phyloP scores from a whole-genome alignment of 2,888 invertebrate species.

The Sphecodes monilicornis region DNA sequence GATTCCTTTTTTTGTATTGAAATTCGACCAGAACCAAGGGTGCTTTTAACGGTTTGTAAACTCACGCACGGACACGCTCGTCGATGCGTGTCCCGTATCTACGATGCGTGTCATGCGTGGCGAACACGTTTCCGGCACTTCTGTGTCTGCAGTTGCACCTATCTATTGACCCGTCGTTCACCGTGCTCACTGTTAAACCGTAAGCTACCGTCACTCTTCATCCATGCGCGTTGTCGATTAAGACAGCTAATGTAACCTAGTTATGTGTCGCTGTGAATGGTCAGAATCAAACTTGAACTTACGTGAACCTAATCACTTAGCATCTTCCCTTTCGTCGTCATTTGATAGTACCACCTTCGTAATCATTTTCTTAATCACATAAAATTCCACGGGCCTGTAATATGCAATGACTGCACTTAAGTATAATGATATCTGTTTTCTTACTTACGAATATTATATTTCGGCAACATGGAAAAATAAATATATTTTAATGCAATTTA shows the following conservation, averaged over 20 bases:
- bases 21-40: constrained; percentile 9
- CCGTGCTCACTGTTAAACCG: constrained; percentile 47
- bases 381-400: no score
- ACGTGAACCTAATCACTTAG: no score
- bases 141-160: constrained; percentile 66
- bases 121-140: constrained; percentile 72
- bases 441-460: no score
- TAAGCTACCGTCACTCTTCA: constrained; percentile 35
- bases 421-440: no score
- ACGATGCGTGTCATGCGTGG: constrained; percentile 73
- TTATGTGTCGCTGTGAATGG: background rate
- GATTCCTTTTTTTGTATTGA: background rate
- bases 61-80: constrained; percentile 56
- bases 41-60: constrained; percentile 65
- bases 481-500: no score
- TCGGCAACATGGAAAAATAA: no score
- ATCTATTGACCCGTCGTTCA: constrained; percentile 56
- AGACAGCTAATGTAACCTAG: constrained; percentile 10
- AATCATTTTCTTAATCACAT: no score
- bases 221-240: constrained; percentile 27
- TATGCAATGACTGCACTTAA: no score
- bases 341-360: no score
- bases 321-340: no score
- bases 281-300: background rate
- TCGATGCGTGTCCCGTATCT: constrained; percentile 63